Evolutionary conservation across 2,797 vertebrate species (phyloP), one percentile per base, ranked within the genome.

Genomic region (Hoplostethus mediterraneus): DNA sequence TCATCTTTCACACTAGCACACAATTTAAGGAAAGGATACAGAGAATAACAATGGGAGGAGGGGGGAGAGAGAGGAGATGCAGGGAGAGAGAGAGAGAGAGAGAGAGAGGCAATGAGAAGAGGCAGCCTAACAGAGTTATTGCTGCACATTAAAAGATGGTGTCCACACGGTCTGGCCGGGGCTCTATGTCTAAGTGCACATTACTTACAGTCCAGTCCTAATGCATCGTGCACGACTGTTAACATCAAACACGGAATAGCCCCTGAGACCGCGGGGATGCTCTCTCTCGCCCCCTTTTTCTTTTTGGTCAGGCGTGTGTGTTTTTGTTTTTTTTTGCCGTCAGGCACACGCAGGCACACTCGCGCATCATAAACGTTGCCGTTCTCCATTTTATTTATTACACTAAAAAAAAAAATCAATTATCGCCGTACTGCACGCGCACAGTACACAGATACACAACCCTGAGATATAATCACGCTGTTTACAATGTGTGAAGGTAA

Each of bases 191-290:
- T 92, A 90, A 92, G 87, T 91, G 88, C 85, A 90, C 82, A 92
- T 90, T 92, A 91, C 85, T 92, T 94, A 90, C 85, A 90, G 87
- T 83, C 80, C 75, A 71, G 78, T 77, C 75, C 83, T 92, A 91
- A 90, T 91, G 89, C 84, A 87, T 90, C 85, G 86, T 77, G 76
- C 79, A 77, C 51, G 76, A 85, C 81, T 75, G 71, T 90, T 92
- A 89, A 93, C 79, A 83, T 78, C 78, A 76, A 91, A 86, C 75
- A 79, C 78, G 88, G 89, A 85, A 92, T 78, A 84, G 73, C 80
- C 67, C 77, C 47, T 14, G 62, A 89, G 58, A 88, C 67, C 82
- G 82, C 21, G 3, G 3, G 30, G 61, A 63, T 30, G 70, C 58
- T 79, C 49, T 78, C 49, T 78, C 21, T 21, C 21, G 21, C 21